Percentiles rank a stretch among this genome's conserved stretches.
Evolutionary conservation across 2,113 vertebrate species (phyloP).

Genomic region (Larimichthys crocea): DNA sequence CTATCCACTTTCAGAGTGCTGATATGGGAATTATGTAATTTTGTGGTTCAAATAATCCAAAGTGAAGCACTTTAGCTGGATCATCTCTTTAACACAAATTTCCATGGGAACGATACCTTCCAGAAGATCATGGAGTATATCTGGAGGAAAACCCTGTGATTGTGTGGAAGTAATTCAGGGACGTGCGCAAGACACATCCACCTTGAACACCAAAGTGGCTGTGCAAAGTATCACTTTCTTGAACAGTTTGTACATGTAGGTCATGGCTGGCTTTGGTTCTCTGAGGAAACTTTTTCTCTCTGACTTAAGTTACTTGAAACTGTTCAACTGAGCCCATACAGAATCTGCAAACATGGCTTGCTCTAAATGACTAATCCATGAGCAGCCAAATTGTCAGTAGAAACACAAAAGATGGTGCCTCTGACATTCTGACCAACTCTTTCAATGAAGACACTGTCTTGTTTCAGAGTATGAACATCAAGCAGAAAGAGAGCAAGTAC

Average conservation of each 20-base stretch:
- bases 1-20: slow-evolving; percentile 1
- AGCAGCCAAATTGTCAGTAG: slow-evolving; percentile 52
- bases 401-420: slow-evolving; percentile 40
- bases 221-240: background rate
- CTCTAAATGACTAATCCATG: slow-evolving; percentile 40
- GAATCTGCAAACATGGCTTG: slow-evolving; percentile 29
- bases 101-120: background rate
- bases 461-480: slow-evolving; percentile 13
- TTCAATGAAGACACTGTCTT: slow-evolving; percentile 4
- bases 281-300: background rate
- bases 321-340: slow-evolving; percentile 1
- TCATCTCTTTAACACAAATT: slow-evolving; percentile 6
- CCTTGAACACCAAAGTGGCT: slow-evolving; percentile 35
- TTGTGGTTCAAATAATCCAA: slow-evolving; percentile 10
- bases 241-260: background rate
- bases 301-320: background rate
- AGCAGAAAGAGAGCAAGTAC: background rate
- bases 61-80: slow-evolving; percentile 5
- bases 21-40: slow-evolving; percentile 3
- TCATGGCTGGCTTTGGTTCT: slow-evolving; percentile 15
- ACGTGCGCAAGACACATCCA: slow-evolving; percentile 21
- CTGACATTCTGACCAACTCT: background rate
- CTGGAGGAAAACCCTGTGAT: slow-evolving; percentile 4
- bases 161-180: slow-evolving; percentile 22
- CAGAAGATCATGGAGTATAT: slow-evolving; percentile 27